Conservation (phyloP, 2,113 vertebrate genomes). For the Lepus americanus region DNA sequence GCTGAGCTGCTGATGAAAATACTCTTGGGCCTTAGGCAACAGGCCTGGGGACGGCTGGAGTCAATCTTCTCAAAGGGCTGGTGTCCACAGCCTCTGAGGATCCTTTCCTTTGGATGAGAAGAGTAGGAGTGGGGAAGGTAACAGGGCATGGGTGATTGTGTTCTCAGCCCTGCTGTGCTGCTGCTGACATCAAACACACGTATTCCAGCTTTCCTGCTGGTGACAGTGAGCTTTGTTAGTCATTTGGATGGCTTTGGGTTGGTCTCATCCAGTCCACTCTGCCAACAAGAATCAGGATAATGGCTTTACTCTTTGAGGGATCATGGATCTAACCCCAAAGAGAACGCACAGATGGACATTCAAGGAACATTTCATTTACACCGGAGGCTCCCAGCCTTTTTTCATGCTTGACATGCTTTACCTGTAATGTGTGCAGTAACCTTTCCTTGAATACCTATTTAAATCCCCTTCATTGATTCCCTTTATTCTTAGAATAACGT, state of each 20-base stretch:
- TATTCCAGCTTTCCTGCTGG: background rate
- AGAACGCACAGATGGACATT: background rate
- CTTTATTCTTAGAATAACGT: background rate
- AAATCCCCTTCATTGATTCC: background rate
- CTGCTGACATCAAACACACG: background rate
- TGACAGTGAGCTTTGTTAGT: background rate
- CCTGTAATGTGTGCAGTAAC: background rate
- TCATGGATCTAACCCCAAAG: background rate
- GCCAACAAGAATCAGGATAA: background rate
- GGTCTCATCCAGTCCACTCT: background rate
- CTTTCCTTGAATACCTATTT: background rate
- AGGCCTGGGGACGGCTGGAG: background rate
- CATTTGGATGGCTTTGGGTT: background rate
- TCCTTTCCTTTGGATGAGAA: background rate
- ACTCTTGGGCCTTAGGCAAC: background rate
- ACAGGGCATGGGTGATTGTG: background rate
- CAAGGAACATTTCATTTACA: background rate
- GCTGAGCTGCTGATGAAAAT: background rate
- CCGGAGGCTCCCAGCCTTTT: background rate
- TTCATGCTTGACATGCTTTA: background rate
- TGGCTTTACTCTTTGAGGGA: background rate
- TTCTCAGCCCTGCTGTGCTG: background rate
- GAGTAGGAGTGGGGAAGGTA: background rate
- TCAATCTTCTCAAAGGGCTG: too few relatives aligned
- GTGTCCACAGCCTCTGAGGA: background rate